Percentiles rank a stretch among this genome's conserved stretches.
Evolutionary conservation across 2,888 invertebrate species (phyloP).

Genomic region (Thumatha senex): DNA sequence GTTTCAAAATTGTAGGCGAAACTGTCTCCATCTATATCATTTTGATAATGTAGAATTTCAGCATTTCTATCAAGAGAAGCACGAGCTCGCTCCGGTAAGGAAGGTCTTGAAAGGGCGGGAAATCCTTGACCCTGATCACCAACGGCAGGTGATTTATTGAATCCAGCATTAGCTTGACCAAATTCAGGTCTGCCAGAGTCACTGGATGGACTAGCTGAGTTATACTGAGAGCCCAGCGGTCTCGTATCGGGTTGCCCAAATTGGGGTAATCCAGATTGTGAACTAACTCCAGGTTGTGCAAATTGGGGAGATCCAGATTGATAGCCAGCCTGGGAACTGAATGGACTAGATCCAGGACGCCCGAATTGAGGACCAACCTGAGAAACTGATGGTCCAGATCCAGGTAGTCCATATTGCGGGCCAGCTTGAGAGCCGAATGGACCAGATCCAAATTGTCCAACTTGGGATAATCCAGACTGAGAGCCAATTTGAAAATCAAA

Average conservation of each 20-base stretch:
- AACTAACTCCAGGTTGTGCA: neutral
- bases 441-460: conserved; percentile 5
- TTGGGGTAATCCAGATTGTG: neutral
- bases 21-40: conserved; percentile 68
- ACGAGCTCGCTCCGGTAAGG: conserved; percentile 64
- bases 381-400: neutral
- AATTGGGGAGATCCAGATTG: neutral
- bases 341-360: conserved; percentile 21
- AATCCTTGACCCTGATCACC: conserved; percentile 25
- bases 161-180: conserved; percentile 26
- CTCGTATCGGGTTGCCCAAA: conserved; percentile 13
- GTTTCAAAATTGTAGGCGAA: conserved; percentile 73
- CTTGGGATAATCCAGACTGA: neutral
- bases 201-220: conserved; percentile 23
- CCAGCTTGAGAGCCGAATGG: conserved; percentile 28
- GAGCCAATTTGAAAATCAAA: conserved; percentile 18
- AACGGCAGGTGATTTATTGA: conserved; percentile 5
- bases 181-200: conserved; percentile 14
- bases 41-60: conserved; percentile 66
- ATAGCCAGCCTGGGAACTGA: neutral
- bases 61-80: conserved; percentile 66
- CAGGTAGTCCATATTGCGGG: neutral
- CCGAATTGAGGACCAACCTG: neutral
- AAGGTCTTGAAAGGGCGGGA: conserved; percentile 34
- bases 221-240: conserved; percentile 33